Evolutionary conservation across 2,113 vertebrate species (phyloP).

Genomic region (Pipa parva): DNA sequence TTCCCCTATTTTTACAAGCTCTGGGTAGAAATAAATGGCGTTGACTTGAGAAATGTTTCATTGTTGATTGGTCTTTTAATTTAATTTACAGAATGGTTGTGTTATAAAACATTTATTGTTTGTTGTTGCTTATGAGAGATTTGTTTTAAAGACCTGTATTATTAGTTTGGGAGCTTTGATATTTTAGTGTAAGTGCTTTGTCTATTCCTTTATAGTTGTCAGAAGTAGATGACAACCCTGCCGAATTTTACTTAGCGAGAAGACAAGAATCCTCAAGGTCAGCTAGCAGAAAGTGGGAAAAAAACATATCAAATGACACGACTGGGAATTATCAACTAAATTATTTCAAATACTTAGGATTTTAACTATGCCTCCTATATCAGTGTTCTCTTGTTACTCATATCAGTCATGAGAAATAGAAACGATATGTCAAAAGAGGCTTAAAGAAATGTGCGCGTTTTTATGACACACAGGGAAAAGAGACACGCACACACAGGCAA

Average conservation of each 20-base stretch:
- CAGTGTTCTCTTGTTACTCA: conserved; percentile 64
- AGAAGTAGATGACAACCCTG: conserved; percentile 62
- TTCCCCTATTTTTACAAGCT: too few relatives aligned
- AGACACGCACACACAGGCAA: neutral
- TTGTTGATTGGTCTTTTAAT: too few relatives aligned
- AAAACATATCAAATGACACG: conserved; percentile 79
- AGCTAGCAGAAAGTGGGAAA: conserved; percentile 73
- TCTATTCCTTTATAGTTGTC: too few relatives aligned
- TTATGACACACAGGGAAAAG: conserved; percentile 21
- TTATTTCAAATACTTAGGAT: conserved; percentile 77
- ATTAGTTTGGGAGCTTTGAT: too few relatives aligned
- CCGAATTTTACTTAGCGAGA: conserved; percentile 77
- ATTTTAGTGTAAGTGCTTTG: too few relatives aligned
- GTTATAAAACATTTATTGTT: too few relatives aligned
- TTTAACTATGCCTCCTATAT: conserved; percentile 72
- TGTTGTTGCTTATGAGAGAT: too few relatives aligned
- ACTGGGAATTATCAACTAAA: conserved; percentile 78
- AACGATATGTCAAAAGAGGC: conserved; percentile 61
- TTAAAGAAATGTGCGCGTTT: conserved; percentile 27
- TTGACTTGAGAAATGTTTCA: too few relatives aligned
- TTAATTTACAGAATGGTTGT: too few relatives aligned
- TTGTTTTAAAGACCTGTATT: too few relatives aligned
- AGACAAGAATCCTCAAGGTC: conserved; percentile 77
- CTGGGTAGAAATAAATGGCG: too few relatives aligned
- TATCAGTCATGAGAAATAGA: conserved; percentile 66